Base-by-base conservation (phyloP, 2,888 invertebrate genomes). In the Crossocerus cetratus region DNA sequence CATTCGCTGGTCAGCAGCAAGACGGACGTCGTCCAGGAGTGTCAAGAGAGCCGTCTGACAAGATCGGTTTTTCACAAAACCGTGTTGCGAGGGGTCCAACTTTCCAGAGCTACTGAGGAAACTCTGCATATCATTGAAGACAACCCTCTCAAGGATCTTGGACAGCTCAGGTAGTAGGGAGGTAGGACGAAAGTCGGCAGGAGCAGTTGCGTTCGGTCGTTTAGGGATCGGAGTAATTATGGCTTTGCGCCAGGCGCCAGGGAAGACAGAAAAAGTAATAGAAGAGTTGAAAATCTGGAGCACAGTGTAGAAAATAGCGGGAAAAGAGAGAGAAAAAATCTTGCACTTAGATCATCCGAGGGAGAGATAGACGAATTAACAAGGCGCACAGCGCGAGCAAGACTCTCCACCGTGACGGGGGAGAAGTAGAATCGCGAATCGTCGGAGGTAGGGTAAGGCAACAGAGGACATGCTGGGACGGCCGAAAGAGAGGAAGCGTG, bases 11-110 rank as follows among this genome's bases (percentile, higher is more conserved):
- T 88, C 86, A 0, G 74, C 73, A 0, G 76, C 83, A 0, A 44
- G 21, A 4, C 84, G 55, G 0, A 85, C 69, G 54, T 86, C 78
- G 21, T 86, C 83, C 0, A 75, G 18, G 0, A 87, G 74, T n/a
- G 78, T 74, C 0, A 82, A 16, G 0, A 86, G 69, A 0, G 85
- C 84, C 0, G 86, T 84, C 13, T 81, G 69, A 0, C 86, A 86
- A 22, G 84, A 80, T 23, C 68, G 71, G 4, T 68, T 68, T 4
- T 65, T 72, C 2, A 85, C 67, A 61, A 83, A 87, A 0, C 83
- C 87, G 0, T 85, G 84, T 61, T 88, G 86, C 0, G 42, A 13
- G 0, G 59, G 62, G 4, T 85, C 83, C 0, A 87, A 62, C 1
- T 86, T 54, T 4, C 80, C 60, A 57, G 81, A 63, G 3, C 14